phyloP scores from a whole-genome alignment of 1,140 invertebrate genomes.

The Zaprionus vittiger region DNA sequence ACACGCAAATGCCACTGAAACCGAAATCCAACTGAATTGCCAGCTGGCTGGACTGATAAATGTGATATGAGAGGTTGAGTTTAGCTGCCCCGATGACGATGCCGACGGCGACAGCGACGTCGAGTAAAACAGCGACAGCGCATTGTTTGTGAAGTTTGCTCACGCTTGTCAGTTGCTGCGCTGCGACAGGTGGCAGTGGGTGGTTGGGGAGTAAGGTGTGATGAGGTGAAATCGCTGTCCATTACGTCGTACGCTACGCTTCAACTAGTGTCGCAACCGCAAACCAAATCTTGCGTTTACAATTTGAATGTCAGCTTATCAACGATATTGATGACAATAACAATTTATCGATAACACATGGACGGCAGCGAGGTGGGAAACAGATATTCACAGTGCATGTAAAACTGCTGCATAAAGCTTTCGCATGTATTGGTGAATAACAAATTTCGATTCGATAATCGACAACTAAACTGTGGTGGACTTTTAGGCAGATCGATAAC shows the following conservation, averaged over 20 bases:
- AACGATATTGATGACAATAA: neutral
- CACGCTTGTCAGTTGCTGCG: conserved; percentile 38
- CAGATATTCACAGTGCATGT: neutral
- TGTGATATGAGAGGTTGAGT: conserved; percentile 58
- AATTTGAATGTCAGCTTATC: conserved; percentile 26
- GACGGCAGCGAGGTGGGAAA: neutral
- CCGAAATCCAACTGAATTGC: conserved; percentile 61
- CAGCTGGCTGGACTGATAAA: conserved; percentile 61
- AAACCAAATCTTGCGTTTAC: conserved; percentile 23
- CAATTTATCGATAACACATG: conserved; percentile 13
- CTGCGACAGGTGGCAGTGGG: neutral
- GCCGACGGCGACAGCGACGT: conserved; percentile 24
- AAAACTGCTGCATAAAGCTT: neutral
- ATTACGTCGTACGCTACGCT: conserved; percentile 28
- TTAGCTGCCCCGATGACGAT: neutral
- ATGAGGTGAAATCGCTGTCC: conserved; percentile 33
- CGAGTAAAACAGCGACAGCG: conserved; percentile 30
- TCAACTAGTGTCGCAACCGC: conserved; percentile 5
- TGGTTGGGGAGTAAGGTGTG: conserved; percentile 18
- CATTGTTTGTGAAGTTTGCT: conserved; percentile 61
- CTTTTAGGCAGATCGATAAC: conserved; percentile 5
- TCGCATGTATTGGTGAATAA: too few species aligned
- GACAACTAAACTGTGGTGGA: neutral
- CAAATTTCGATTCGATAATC: neutral
- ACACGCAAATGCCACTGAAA: conserved; percentile 64